Evolutionary conservation across 2,113 vertebrate genomes (phyloP).

Genomic region (Hipposideros armiger): DNA sequence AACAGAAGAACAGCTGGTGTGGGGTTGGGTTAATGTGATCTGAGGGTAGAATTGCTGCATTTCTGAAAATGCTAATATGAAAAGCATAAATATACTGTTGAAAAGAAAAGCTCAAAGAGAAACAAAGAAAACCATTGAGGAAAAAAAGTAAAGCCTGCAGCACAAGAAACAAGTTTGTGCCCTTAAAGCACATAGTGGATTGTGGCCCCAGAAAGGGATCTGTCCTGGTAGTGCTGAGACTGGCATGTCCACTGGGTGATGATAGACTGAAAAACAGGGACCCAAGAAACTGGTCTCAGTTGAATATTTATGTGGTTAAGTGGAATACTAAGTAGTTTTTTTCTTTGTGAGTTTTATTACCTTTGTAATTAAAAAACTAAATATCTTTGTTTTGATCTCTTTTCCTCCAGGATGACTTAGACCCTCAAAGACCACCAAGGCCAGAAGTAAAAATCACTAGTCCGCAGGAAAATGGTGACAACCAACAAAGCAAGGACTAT

Average conservation of each 20-base stretch:
- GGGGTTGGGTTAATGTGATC: background rate
- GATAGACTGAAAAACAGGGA: background rate
- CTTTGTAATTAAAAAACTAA: background rate
- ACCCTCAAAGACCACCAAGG: slow-evolving; percentile 77
- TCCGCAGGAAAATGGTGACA: slow-evolving; percentile 86
- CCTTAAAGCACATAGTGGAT: background rate
- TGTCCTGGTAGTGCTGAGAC: background rate
- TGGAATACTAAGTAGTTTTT: background rate
- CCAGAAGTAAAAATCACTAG: slow-evolving; percentile 88
- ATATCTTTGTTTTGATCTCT: slow-evolving; percentile 47
- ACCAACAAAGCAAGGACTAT: slow-evolving; percentile 81
- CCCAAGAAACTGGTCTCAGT: background rate
- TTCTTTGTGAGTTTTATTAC: background rate
- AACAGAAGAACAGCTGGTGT: background rate
- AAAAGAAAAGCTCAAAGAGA: background rate
- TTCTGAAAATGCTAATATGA: background rate
- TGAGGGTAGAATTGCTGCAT: background rate
- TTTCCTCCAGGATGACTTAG: slow-evolving; percentile 79
- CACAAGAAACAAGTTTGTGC: background rate
- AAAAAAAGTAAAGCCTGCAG: background rate
- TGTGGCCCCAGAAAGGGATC: background rate
- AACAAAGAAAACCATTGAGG: background rate
- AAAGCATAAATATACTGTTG: background rate
- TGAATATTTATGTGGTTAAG: background rate
- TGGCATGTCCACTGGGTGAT: background rate